A percentile compares a stretch with the other conserved stretches of the same genome.
Evolutionary conservation across 2,888 invertebrate species (phyloP).

Genomic region (Coenonympha glycerion): DNA sequence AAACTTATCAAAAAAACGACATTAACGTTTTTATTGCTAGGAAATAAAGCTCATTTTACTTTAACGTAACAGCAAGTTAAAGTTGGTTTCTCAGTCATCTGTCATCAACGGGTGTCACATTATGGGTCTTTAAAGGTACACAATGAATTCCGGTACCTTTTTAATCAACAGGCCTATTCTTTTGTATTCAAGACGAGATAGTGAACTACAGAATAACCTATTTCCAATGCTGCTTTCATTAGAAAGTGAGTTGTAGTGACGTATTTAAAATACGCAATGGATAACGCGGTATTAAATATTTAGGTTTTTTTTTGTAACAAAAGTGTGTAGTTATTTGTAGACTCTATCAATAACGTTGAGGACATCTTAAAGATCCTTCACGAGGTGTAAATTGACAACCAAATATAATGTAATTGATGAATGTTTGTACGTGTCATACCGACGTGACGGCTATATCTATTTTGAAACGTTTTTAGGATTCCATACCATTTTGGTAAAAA

Average conservation of each 20-base stretch:
- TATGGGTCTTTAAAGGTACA: conserved; percentile 44
- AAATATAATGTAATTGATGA: conserved; percentile 29
- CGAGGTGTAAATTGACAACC: conserved; percentile 42
- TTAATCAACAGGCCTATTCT: conserved; percentile 39
- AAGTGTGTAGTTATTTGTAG: conserved; percentile 14
- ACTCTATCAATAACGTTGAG: conserved; percentile 30
- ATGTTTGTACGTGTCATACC: conserved; percentile 10
- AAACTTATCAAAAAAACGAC: conserved; percentile 6
- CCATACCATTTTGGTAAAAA: no score
- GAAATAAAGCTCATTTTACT: conserved; percentile 29
- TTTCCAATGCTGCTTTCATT: conserved; percentile 20
- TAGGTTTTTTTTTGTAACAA: neutral
- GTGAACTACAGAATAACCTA: neutral
- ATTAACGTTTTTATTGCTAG: conserved; percentile 16
- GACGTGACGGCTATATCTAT: conserved; percentile 8
- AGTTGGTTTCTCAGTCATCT: conserved; percentile 45
- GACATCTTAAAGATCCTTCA: conserved; percentile 25
- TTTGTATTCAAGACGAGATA: conserved; percentile 17
- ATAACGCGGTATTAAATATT: neutral
- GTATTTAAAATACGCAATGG: conserved; percentile 5
- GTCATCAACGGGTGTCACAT: conserved; percentile 69
- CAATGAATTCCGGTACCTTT: conserved; percentile 42
- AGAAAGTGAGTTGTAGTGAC: neutral
- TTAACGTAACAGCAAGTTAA: conserved; percentile 1
- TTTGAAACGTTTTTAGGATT: neutral